Base-by-base conservation (phyloP, 1,140 invertebrate species). In the Drosophila melanogaster region DNA sequence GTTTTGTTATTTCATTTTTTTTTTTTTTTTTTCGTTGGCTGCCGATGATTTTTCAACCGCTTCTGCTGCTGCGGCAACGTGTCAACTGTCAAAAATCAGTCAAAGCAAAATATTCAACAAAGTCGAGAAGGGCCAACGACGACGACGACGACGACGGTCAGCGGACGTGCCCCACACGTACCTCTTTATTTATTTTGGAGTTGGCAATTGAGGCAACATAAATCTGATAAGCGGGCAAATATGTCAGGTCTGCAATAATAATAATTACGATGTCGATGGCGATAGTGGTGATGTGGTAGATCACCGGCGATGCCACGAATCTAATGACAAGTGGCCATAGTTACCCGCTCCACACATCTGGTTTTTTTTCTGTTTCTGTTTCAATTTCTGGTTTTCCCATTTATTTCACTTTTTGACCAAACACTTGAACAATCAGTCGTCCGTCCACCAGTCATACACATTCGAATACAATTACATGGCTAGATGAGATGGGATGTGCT, bases 71-170 rank as follows among this genome's bases (percentile, higher is more conserved):
- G 8, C 15, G 83, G 83, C 83, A 89, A 89, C 83, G 83, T 87
- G 84, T 87, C 83, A 89, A 89, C 83, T 87, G 83, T 89, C 83
- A 87, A 65, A 85, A 86, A 83, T 89, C 66, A 86, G 83, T 86
- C 83, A 86, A 86, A 87, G 83, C 83, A 86, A 86, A 75, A 51
- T 70, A 56, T 50, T 12, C 46, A 49, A 49, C 17, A 56, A 19
- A 38, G 4, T 11, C 17, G 19, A 40, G 30, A 43, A 53, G 41
- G 35, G 41, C 33, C 22, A 35, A 40, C 38, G 19, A 22, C 19
- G 19, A 40, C 38, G 19, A 40, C 38, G 19, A 60, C 7, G 14
- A 2, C 8, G 30, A 24, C 33, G 49, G 37, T 15, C 53, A 59
- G 26, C 43, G 49, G 22, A 67, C 64, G 64, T 67, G 64, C 60